Base-by-base conservation (phyloP, 2,888 invertebrate species). In the Hyposoter dolosus region DNA sequence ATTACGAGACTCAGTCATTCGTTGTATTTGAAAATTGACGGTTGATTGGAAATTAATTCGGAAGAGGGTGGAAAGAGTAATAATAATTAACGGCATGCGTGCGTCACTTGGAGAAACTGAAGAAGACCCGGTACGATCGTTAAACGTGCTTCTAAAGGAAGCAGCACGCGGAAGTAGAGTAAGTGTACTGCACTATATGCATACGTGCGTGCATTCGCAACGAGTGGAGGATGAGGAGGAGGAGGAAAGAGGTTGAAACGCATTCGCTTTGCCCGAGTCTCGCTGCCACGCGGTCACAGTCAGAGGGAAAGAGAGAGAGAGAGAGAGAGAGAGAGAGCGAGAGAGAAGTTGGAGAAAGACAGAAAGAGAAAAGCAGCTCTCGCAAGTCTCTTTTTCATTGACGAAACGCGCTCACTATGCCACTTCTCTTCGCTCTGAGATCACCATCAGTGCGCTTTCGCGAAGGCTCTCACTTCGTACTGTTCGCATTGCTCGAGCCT, bases 241-340 rank as follows among this genome's bases (percentile, higher is more conserved):
- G 86, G 76, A 82, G 80, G 82, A 60, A 82, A 79, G 77, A 77
- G 83, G 63, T 78, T 82, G 77, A 80, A 68, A 68, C 56, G 75
- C 74, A 71, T 85, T 85, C 66, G 82, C 72, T 78, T 87, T 88
- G 86, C 84, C 84, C 86, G 84, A 87, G 88, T 89, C 90, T 85
- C 87, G 75, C 69, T 40, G 68, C 72, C 80, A 74, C 81, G 78
- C 80, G 80, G 75, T 80, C 85, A 68, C 74, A 77, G 76, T 71
- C 66, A 71, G 56, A 56, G 32, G 47, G 75, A 72, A 19, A 56
- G 82, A 80, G 69, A 71, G 76, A 60, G 81, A 74, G 71, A 84
- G 10, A 74, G 45, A 43, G 35, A 35, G 75, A 72, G 17, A 56
- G 82, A 80, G 69, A 71, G 76, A 60, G 81, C 74, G 71, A 84